These are phyloP conservation scores for Tachysurus fulvidraco DNA, from an alignment of 2,113 vertebrate genomes.

Conservation along the genomic window DNA sequence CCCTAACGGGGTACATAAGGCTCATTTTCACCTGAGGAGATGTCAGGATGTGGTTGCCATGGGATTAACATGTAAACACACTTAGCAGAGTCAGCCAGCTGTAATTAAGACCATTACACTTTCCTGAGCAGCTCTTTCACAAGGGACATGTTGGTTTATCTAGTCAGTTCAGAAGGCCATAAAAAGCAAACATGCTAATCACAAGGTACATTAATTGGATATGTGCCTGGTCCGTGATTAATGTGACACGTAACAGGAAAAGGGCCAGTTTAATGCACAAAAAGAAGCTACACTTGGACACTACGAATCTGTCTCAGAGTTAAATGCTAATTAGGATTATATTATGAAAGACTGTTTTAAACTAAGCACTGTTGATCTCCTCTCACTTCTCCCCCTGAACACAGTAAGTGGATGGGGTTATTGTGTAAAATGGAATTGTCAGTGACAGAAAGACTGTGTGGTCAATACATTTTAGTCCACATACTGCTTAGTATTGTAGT, in stretches of 20 bases:
- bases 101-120: background rate
- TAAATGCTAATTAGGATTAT: background rate
- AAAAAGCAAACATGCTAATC: background rate
- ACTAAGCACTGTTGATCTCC: background rate
- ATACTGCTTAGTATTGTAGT: slow-evolving; percentile 63
- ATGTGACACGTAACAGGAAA: background rate
- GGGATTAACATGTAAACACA: slow-evolving; percentile 17
- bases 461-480: slow-evolving; percentile 55
- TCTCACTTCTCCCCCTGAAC: slow-evolving; percentile 22
- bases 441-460: slow-evolving; percentile 39
- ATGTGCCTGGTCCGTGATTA: background rate
- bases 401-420: no score
- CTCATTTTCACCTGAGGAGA: background rate
- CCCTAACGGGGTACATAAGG: background rate
- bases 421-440: slow-evolving; percentile 45
- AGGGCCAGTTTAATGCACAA: background rate
- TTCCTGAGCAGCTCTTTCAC: background rate
- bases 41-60: slow-evolving; percentile 11
- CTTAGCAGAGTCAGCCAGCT: slow-evolving; percentile 2
- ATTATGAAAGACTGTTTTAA: background rate
- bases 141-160: background rate
- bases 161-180: background rate
- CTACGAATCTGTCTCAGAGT: background rate
- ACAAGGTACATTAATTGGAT: background rate
- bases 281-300: background rate